These are phyloP conservation scores for Diadumene lineata DNA, from an alignment of 92 coral and sea anemone species.

Conservation along the genomic window DNA sequence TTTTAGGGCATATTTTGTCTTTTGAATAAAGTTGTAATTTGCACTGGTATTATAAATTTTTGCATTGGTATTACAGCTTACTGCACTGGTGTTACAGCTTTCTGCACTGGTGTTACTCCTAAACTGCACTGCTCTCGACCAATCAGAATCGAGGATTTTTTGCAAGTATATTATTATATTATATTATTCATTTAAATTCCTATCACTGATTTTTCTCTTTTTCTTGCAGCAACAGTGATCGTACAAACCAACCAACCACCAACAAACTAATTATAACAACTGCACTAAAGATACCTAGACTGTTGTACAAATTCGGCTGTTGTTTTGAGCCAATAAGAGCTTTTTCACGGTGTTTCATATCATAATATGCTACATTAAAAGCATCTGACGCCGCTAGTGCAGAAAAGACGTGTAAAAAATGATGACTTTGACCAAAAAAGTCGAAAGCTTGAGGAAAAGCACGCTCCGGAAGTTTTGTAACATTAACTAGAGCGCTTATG, in stretches of 20 bases:
- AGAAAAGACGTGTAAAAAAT: slow-evolving; percentile 83
- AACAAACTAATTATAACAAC: slow-evolving; percentile 5
- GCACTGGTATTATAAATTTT: no score
- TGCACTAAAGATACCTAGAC: slow-evolving; percentile 15
- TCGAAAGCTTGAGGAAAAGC: slow-evolving; percentile 75
- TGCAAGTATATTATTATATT: no score
- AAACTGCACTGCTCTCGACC: no score
- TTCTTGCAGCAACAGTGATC: slow-evolving; percentile 15
- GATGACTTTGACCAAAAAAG: slow-evolving; percentile 93
- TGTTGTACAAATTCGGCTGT: slow-evolving; percentile 36
- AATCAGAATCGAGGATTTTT: no score
- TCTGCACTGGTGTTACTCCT: no score
- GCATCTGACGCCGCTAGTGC: slow-evolving; percentile 84
- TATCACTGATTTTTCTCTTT: slow-evolving; percentile 2
- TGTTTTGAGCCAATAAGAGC: slow-evolving; percentile 26
- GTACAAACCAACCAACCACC: slow-evolving; percentile 29
- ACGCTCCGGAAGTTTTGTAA: slow-evolving; percentile 77
- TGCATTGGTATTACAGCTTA: no score
- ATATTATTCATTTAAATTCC: background rate
- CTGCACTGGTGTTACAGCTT: no score
- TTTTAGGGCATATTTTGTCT: no score
- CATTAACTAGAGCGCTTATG: slow-evolving; percentile 65
- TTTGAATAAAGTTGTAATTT: no score
- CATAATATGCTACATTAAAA: slow-evolving; percentile 70
- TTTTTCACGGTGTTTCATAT: slow-evolving; percentile 68